Conservation (phyloP, 2,113 vertebrate genomes). For the Sinosuthora webbiana region DNA sequence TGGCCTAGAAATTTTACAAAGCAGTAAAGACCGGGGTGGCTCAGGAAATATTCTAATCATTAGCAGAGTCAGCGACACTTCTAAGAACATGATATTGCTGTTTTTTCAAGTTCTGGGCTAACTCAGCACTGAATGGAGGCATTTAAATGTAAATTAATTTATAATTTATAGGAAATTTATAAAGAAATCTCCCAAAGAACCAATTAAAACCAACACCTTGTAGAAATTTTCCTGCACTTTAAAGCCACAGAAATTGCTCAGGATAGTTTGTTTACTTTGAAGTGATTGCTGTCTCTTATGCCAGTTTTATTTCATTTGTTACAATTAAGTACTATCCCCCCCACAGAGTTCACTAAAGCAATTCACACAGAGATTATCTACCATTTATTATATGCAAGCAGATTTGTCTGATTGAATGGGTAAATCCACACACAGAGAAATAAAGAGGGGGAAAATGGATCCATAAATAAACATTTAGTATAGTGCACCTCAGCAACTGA, state of each 20-base stretch:
- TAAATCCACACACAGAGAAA: not conserved
- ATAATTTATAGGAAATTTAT: not conserved
- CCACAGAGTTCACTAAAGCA: not conserved
- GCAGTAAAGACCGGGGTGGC: not conserved
- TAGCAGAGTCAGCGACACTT: not conserved
- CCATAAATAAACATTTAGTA: not conserved
- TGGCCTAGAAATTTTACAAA: not conserved
- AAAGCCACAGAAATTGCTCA: not conserved
- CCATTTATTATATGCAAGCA: not conserved
- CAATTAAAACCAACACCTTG: constrained; percentile 21
- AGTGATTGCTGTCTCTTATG: not conserved
- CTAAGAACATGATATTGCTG: not conserved
- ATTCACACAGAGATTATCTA: not conserved
- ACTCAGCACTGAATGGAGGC: not conserved
- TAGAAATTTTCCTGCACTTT: not conserved
- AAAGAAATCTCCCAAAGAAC: not conserved
- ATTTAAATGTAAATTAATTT: constrained; percentile 10
- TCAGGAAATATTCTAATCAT: not conserved
- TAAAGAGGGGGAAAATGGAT: not conserved
- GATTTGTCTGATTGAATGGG: not conserved
- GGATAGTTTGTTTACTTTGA: not conserved
- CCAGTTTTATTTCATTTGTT: not conserved
- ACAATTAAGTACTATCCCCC: not conserved
- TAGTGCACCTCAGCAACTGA: not conserved
- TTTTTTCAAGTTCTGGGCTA: not conserved